These are phyloP conservation scores for Ceyx cyanopectus DNA, from an alignment of 2,113 vertebrate genomes.

Conservation along the genomic window DNA sequence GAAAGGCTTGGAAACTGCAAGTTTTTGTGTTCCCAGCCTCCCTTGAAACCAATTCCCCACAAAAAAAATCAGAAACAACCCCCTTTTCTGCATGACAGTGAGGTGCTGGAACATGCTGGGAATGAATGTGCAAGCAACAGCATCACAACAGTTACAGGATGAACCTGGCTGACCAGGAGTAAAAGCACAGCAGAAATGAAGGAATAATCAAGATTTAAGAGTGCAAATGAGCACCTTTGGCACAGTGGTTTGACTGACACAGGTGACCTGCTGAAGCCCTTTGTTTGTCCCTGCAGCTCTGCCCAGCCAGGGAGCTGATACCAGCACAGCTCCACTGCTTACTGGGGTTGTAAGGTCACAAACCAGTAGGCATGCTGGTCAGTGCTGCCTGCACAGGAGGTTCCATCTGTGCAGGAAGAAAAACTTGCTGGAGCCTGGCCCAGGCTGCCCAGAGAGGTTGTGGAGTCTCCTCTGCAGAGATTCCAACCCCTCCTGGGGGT, in stretches of 20 bases:
- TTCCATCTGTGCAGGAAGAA: background rate
- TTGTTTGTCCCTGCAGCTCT: background rate
- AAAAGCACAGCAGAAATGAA: background rate
- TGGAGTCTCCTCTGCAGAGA: background rate
- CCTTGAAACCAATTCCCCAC: background rate
- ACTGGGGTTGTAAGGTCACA: background rate
- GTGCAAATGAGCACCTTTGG: background rate
- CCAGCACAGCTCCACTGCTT: background rate
- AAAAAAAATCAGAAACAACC: background rate
- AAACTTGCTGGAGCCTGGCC: background rate
- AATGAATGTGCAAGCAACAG: background rate
- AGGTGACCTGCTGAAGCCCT: background rate
- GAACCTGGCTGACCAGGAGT: background rate
- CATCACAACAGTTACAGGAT: background rate
- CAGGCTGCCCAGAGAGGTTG: background rate
- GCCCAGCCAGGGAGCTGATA: fast-evolving
- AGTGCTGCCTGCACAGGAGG: background rate
- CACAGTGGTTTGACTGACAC: fast-evolving
- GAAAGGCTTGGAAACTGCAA: background rate
- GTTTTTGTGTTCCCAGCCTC: background rate
- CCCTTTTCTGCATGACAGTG: background rate
- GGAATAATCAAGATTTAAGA: slow-evolving; percentile 11
- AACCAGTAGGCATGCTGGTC: fast-evolving
- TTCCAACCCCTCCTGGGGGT: background rate
- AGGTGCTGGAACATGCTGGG: background rate